Evolutionary conservation across 2,113 vertebrate genomes (phyloP).

Genomic region (Ciconia boyciana): DNA sequence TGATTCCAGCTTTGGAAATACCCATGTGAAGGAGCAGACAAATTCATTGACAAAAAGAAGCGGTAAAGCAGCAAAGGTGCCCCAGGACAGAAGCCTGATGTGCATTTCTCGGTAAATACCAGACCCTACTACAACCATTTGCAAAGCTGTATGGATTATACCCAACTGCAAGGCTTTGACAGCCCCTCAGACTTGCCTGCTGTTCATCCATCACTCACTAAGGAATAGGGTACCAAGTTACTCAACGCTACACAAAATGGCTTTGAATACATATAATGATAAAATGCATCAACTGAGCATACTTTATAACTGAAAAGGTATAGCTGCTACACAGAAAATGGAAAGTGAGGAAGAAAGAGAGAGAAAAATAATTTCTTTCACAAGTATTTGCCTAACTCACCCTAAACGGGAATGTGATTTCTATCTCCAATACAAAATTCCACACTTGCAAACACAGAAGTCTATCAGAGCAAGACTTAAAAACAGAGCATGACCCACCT

Average conservation of each 20-base stretch:
- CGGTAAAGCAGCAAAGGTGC: not conserved
- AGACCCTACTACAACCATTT: not conserved
- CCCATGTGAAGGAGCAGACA: accelerated
- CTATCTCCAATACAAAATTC: not conserved
- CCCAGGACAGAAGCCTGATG: not conserved
- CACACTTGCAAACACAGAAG: not conserved
- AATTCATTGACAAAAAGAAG: not conserved
- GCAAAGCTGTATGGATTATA: not conserved
- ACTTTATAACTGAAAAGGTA: not conserved
- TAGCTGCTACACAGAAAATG: not conserved
- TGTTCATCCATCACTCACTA: accelerated
- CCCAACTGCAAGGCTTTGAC: not conserved
- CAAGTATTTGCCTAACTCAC: not conserved
- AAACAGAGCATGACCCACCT: constrained; percentile 22
- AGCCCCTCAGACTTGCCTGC: not conserved
- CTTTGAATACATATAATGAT: accelerated
- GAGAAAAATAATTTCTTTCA: not conserved
- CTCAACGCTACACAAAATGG: accelerated
- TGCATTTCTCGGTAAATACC: not conserved
- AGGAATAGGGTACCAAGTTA: not conserved
- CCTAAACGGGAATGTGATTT: accelerated
- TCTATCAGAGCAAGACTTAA: not conserved
- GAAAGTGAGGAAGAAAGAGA: not conserved
- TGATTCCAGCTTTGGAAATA: not conserved
- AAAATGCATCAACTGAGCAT: not conserved